Base-by-base conservation (phyloP, 2,797 vertebrate species). In the Ctenochaetus hawaiiensis region DNA sequence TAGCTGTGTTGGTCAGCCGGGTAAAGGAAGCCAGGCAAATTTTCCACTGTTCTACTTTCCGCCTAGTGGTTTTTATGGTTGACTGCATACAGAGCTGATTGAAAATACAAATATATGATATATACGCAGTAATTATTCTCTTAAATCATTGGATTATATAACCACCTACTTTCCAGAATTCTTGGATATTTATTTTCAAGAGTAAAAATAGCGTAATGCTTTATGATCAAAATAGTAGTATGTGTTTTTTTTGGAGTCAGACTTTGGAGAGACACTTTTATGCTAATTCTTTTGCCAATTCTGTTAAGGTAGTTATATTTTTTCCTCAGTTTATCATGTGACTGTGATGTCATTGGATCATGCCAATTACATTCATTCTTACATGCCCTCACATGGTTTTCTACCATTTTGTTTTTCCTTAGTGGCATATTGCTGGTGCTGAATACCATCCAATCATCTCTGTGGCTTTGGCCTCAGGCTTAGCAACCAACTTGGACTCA, bases 401-500 rank as follows among this genome's bases (percentile, higher is more conserved):
- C 51, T 39, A 34, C 73, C 58, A 13, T 57, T 18, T 39, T 0
- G 4, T 67, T 77, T 85, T 72, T 64, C 45, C 56, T 77, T 49
- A 34, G 72, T 80, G 87, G 67, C 77, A 34, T 70, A 34, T 68
- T 34, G 23, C 53, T 39, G 58, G 60, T 63, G 65, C 64, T 51
- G 66, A 82, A 75, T 66, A 86, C 82, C 86, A 72, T 78, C 83
- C 75, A 72, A 83, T 88, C 81, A 81, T 85, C 59, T 47, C 81
- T 79, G 85, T 52, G 86, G 88, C 66, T 90, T 92, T 91, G 85
- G 81, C 84, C 49, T 69, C 51, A 0, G 20, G 54, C 44, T 53
- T 3, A 11, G 26, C 18, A 62, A 75, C 68, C 77, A 49, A 88
- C 83, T 93, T 92, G 90, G 84, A 92, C 80, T 90, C 88, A 91